These are phyloP conservation scores for Hyles lineata DNA, from an alignment of 2,888 invertebrate species.

Conservation along the genomic window DNA sequence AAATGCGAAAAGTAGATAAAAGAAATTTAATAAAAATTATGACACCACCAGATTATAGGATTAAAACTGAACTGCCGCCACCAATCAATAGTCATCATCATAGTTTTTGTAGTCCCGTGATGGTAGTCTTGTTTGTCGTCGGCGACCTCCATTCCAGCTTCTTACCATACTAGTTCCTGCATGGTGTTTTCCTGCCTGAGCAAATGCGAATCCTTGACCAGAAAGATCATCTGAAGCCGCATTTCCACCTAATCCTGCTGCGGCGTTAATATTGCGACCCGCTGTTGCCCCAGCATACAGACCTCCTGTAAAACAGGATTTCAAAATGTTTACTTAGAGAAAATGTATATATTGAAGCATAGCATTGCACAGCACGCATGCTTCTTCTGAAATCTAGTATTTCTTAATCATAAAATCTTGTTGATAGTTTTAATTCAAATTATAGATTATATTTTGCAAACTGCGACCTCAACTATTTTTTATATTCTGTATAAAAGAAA, in stretches of 20 bases:
- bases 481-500: too few species aligned
- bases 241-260: conserved; percentile 81
- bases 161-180: conserved; percentile 70
- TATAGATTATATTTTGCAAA: too few species aligned
- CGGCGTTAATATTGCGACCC: conserved; percentile 81
- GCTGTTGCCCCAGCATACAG: conserved; percentile 86
- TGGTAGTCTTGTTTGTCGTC: conserved; percentile 51
- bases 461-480: too few species aligned
- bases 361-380: too few species aligned
- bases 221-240: conserved; percentile 65
- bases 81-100: conserved; percentile 23
- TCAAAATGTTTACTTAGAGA: too few species aligned
- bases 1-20: conserved; percentile 5
- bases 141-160: conserved; percentile 58
- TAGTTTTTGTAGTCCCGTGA: conserved; percentile 28
- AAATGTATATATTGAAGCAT: too few species aligned
- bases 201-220: conserved; percentile 72
- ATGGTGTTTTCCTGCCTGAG: conserved; percentile 66
- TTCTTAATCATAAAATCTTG: too few species aligned
- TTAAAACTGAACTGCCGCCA: conserved; percentile 31
- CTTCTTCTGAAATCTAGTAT: too few species aligned
- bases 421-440: too few species aligned
- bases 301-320: conserved; percentile 64
- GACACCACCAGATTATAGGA: conserved; percentile 13
- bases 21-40: conserved; percentile 3